Percentiles rank a stretch among this genome's conserved stretches.
These are phyloP conservation scores for Eristalis arbustorum DNA, from an alignment of 2,888 invertebrate species.

Conservation along the genomic window DNA sequence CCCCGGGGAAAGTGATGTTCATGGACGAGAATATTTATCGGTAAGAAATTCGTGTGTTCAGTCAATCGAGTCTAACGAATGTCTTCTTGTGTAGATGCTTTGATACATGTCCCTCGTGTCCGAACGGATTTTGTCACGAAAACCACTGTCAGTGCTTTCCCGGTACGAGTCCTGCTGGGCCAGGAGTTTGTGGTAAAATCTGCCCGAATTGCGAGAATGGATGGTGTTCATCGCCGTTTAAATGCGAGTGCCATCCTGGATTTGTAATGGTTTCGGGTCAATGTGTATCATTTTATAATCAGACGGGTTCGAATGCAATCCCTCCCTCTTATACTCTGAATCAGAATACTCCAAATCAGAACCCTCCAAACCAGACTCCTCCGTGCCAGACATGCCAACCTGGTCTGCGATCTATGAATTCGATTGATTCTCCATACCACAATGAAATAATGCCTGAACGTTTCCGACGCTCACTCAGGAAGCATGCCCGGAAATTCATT, in stretches of 20 bases:
- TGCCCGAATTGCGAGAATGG: conserved; percentile 19
- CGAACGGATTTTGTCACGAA: neutral
- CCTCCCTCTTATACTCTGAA: too few species aligned
- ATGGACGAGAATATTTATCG: neutral
- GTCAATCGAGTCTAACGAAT: neutral
- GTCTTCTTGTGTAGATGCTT: neutral
- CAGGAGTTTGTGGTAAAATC: neutral
- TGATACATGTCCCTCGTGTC: neutral
- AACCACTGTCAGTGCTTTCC: neutral
- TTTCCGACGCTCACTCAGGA: too few species aligned
- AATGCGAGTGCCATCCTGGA: neutral
- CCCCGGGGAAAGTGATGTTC: neutral
- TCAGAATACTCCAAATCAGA: too few species aligned
- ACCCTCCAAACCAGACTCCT: too few species aligned
- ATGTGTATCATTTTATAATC: too few species aligned
- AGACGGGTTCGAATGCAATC: too few species aligned
- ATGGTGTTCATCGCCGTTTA: conserved; percentile 14
- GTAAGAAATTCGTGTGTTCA: neutral
- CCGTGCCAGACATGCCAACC: too few species aligned
- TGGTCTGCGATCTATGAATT: too few species aligned
- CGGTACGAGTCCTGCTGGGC: neutral
- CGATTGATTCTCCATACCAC: too few species aligned
- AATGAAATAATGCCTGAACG: too few species aligned
- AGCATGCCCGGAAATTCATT: too few species aligned
- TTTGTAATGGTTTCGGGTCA: neutral